Evolutionary conservation across 64 coral and sea anemone genomes (phyloP), one percentile per base, ranked within the genome.

Genomic region (Pachyseris speciosa): DNA sequence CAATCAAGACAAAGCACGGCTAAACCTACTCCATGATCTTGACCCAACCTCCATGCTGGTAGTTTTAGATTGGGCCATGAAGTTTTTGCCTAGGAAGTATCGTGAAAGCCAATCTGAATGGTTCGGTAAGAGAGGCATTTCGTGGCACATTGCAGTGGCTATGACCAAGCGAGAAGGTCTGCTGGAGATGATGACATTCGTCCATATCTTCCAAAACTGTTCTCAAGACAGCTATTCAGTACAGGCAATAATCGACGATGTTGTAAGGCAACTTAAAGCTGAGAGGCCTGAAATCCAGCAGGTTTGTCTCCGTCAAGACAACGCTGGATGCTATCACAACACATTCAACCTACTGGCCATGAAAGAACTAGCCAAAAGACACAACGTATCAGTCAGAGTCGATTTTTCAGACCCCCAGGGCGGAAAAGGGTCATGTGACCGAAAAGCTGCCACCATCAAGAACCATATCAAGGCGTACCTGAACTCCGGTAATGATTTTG

Each of bases 371-470:
- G 79, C 79, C 15, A 83, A 64, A 64, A 83, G 33, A 19, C 38
- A 83, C 57, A 17, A 64, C 9, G 20, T 83, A 1, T 24, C 25
- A 17, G 4, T 83, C 2, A 83, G 57, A 64, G 55, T 83, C 1
- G 79, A 83, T 64, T 83, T 83, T 53, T 83, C 79, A 83, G 79
- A 83, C 32, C 79, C 79, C 10, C 57, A 83, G 30, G 79, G 79
- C 22, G 53, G 79, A 28, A 69, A 69, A 47, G 83, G 83, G 38
- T 68, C 37, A 22, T 85, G 64, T 67, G 83, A 85, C 27, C 83
- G 83, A 20, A 85, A 69, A 69, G 83, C 83, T 11, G 78, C 78
- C 32, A 83, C 78, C 26, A 83, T 83, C 29, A 83, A 83, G 26
- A 63, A 38, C 30, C 78, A 83, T 22, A 39, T 83, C 1, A 58